Evolutionary conservation across 2,797 vertebrate species (phyloP).

Genomic region (Triplophysa bombifrons): DNA sequence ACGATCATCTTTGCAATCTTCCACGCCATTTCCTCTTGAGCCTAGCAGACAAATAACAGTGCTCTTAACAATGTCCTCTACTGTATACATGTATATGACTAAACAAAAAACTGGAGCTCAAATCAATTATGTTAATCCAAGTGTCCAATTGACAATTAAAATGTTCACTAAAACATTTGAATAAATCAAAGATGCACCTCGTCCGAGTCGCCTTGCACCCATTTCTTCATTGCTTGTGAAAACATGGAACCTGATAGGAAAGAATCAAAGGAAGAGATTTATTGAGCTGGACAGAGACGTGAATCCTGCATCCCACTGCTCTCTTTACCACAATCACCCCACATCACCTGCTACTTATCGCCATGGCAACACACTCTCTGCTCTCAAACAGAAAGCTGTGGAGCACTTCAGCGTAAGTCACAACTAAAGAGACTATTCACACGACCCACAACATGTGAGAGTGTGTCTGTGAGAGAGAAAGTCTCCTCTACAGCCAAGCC

Average conservation of each 20-base stretch:
- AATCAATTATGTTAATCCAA: too few relatives aligned
- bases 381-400: constrained; percentile 37
- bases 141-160: too few relatives aligned
- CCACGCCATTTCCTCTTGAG: constrained; percentile 99
- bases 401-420: constrained; percentile 45
- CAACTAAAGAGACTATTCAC: constrained; percentile 40
- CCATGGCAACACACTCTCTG: constrained; percentile 52
- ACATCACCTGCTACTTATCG: constrained; percentile 47
- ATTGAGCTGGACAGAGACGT: constrained; percentile 8
- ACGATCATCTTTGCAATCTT: constrained; percentile 99
- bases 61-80: neutral
- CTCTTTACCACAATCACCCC: constrained; percentile 40
- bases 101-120: too few relatives aligned
- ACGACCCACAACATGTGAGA: neutral
- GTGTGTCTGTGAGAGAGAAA: constrained; percentile 12
- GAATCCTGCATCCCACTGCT: constrained; percentile 32
- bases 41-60: constrained; percentile 69
- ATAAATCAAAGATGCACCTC: constrained; percentile 79
- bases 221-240: constrained; percentile 99
- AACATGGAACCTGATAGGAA: constrained; percentile 90
- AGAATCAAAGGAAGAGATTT: neutral
- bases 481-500: neutral
- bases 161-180: neutral
- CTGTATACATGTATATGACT: neutral
- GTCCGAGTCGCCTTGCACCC: constrained; percentile 97